Percentiles rank a stretch among this genome's conserved stretches.
Conservation (phyloP, 2,797 vertebrate genomes). For the Thamnophis elegans region DNA sequence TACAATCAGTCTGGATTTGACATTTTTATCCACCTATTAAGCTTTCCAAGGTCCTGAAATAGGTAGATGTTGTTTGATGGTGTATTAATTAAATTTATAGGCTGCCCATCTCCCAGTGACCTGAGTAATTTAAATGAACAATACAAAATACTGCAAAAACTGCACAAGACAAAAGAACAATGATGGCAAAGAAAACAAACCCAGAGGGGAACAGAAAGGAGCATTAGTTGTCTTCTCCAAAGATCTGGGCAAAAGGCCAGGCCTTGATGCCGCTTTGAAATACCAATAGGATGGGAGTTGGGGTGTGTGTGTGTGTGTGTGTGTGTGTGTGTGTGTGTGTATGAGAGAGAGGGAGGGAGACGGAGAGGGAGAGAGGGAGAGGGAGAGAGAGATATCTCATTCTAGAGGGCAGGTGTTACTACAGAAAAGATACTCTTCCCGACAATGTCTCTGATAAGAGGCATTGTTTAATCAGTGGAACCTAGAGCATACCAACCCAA, state of each 20-base stretch:
- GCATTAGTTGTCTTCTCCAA: neutral
- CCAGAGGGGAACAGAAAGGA: neutral
- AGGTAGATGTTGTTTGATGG: neutral
- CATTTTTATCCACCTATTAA: neutral
- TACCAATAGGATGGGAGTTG: neutral
- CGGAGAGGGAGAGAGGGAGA: neutral
- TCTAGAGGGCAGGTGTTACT: neutral
- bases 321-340: accelerated
- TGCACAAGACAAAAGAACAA: neutral
- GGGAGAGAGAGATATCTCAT: neutral
- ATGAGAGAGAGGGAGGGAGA: neutral
- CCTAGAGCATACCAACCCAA: neutral
- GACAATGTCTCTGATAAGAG: neutral
- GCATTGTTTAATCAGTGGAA: neutral
- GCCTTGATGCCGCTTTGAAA: neutral
- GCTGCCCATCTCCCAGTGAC: neutral
- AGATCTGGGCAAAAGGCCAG: neutral
- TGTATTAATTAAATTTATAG: neutral
- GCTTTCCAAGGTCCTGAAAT: neutral
- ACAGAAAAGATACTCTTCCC: neutral
- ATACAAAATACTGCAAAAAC: neutral
- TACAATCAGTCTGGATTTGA: neutral
- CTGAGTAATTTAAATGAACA: neutral
- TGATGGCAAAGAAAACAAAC: neutral
- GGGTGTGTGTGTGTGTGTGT: no score